Base-by-base conservation (phyloP, 2,113 vertebrate species). In the Cnemophilus loriae region DNA sequence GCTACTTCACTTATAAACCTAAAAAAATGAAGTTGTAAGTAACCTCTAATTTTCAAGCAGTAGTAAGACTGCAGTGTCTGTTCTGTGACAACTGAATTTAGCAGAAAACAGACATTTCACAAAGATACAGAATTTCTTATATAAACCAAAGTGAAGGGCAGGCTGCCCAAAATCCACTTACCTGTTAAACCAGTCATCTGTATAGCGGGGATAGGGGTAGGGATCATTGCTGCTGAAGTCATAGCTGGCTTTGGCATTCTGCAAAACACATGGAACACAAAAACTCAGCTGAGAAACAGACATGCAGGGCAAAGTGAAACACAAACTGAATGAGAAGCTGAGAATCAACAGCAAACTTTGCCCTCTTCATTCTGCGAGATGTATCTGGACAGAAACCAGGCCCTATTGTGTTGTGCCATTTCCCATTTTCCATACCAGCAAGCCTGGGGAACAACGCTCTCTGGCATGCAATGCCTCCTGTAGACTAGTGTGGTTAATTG, bases 111-210 rank as follows among this genome's bases (percentile, higher is more conserved):
- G 44, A 33, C 52, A 83, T 92, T 92, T 35, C 64, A 37, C 60
- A 41, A 78, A 87, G 28, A 17, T 18, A 50, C 65, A 30, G 7
- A n/a, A 89, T 55, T 76, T 82, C 41, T 78, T 74, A 33, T 69
- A 32, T 46, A 73, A 60, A 56, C 7, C 52, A 11, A 76, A 65
- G 46, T 10, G 39, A 65, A 71, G 42, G 32, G 71, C 33, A 71
- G 26, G 33, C 12, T 57, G 47, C 30, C 9, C 9, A 52, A 77
- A 75, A 39, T 4, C n/a, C 60, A 53, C 71, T 97, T 98, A 99
- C 99, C 99, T 99, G 99, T 99, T 99, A 97, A 99, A 99, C 99
- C 99, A 99, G 98, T 99, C 99, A 18, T 99, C 99, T 71, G 99
- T 99, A 80, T 99, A 99, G 84, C 99, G 99, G 13, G 99, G 99